Evolutionary conservation across 2,888 invertebrate genomes (phyloP), one percentile per base, ranked within the genome.

Genomic region (Deilephila porcellus): DNA sequence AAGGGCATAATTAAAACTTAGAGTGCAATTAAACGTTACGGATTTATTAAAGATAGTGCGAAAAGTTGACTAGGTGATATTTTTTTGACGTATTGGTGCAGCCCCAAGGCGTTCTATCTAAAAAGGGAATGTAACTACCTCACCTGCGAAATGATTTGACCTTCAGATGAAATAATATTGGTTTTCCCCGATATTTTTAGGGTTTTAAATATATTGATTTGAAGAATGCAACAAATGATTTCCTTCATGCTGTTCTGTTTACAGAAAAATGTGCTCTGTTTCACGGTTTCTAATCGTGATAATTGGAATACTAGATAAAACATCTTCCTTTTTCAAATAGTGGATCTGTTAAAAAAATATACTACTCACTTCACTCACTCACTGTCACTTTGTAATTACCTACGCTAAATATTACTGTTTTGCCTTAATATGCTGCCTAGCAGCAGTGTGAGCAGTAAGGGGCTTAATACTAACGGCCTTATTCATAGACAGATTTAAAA

Each of bases 111-210:
- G 71, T 60, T 71, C 64, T 71, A 72, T 76, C 70, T 37, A 73
- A 73, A 74, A 75, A 75, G 75, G 75, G 71, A 75, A 67, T 70
- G 72, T 60, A 75, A 77, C 77, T 74, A 74, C 64, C 76, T 70
- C 62, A 60, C 70, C 71, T 71, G 71, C 25, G 60, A 74, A 45
- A 11, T 70, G 53, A 37, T 32, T 25, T 63, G 76, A 76, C 77
- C 77, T 75, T 74, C 37, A 25, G 32, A 60, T 73, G 71, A 53
- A 71, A 64, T 53, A 67, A 20, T 20, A 32, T 56, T 62, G 64
- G 64, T 73, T 76, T 76, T 77, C 74, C 29, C 52, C 37, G 64
- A 74, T 74, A 34, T 59, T 73, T 75, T 34, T 75, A 73, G n/a
- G 62, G 74, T 73, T 74, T 76, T 53, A 59, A 67, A n/a, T 8